These are phyloP conservation scores for Acrobasis repandana DNA, from an alignment of 2,888 invertebrate genomes.

Conservation along the genomic window DNA sequence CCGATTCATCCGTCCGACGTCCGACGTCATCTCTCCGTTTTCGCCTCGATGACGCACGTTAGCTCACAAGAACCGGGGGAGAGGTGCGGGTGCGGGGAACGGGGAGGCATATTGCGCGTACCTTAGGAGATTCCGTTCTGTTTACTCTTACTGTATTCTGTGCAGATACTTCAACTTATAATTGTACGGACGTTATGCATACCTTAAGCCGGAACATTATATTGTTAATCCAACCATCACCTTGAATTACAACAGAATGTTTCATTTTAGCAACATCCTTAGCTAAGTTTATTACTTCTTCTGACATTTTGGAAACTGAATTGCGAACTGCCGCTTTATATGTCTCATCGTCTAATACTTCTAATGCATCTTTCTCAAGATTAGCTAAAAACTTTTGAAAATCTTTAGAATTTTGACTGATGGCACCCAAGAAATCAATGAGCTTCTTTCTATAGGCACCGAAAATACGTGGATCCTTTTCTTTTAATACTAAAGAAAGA, in stretches of 20 bases:
- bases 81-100: too few species aligned
- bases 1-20: too few species aligned
- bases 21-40: too few species aligned
- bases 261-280: slow-evolving; percentile 34
- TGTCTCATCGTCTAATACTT: slow-evolving; percentile 37
- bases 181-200: slow-evolving; percentile 24
- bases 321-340: slow-evolving; percentile 37
- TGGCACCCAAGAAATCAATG: not conserved
- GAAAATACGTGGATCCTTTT: slow-evolving; percentile 1
- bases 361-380: slow-evolving; percentile 30
- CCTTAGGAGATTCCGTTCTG: too few species aligned
- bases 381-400: slow-evolving; percentile 22
- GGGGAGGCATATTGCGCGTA: too few species aligned
- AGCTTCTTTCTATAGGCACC: not conserved
- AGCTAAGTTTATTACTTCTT: slow-evolving; percentile 2
- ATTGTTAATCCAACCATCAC: slow-evolving; percentile 58
- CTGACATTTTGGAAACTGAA: slow-evolving; percentile 26
- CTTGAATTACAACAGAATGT: slow-evolving; percentile 48
- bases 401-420: not conserved
- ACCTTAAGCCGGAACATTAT: slow-evolving; percentile 49
- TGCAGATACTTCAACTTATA: too few species aligned
- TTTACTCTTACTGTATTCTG: too few species aligned
- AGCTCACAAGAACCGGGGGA: too few species aligned
- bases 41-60: too few species aligned
- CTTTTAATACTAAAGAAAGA: slow-evolving; percentile 27